Evolutionary conservation across 2,888 invertebrate species (phyloP).

Genomic region (Drosophila eohydei): DNA sequence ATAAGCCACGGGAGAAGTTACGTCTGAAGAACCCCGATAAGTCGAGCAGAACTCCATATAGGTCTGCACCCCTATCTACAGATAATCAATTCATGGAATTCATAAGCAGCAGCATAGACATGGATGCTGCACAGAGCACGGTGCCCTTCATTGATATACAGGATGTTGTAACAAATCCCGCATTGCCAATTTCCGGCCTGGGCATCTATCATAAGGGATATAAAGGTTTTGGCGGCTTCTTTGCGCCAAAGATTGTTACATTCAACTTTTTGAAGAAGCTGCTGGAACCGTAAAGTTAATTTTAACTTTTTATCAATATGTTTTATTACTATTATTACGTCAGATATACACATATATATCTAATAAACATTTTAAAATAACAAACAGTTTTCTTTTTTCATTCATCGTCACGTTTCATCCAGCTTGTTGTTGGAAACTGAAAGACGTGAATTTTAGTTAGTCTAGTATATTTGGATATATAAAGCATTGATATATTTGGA

Average conservation of each 20-base stretch:
- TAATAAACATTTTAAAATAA: too few species aligned
- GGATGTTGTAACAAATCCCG: constrained; percentile 88
- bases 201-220: constrained; percentile 92
- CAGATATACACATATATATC: too few species aligned
- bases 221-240: constrained; percentile 90
- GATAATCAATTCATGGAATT: constrained; percentile 90
- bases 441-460: too few species aligned
- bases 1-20: constrained; percentile 86
- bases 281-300: neutral
- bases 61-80: constrained; percentile 87
- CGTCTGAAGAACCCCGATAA: constrained; percentile 88
- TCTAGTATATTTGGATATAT: too few species aligned
- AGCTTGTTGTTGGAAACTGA: too few species aligned
- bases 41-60: constrained; percentile 86
- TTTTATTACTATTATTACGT: neutral
- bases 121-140: constrained; percentile 92
- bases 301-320: too few species aligned
- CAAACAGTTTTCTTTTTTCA: too few species aligned
- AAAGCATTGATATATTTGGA: too few species aligned
- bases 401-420: too few species aligned
- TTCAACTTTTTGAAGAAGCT: constrained; percentile 83
- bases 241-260: constrained; percentile 90
- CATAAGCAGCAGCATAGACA: constrained; percentile 88
- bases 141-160: constrained; percentile 93
- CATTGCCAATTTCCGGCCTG: constrained; percentile 90